Base-by-base conservation (phyloP, 2,888 invertebrate genomes). In the Melinaea marsaeus region DNA sequence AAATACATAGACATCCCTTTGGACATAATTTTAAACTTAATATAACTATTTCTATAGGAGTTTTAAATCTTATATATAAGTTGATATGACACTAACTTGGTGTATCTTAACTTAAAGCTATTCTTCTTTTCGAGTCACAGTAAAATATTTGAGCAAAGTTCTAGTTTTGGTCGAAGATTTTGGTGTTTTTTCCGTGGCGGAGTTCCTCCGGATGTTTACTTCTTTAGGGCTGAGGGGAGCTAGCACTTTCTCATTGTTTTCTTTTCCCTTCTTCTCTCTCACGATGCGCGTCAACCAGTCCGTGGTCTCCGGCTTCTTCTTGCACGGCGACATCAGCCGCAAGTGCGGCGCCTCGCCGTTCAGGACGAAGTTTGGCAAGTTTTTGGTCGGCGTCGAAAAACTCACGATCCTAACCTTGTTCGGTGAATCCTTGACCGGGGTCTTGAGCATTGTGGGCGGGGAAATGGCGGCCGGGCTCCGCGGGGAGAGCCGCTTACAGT, bases 281-380 rank as follows among this genome's bases (percentile, higher is more conserved):
- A 70, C 74, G 70, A 89, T 75, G 3, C 69, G 76, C 1, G 89
- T 95, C 57, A 96, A 79, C 96, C 96, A 96, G 79, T 96, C 94
- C 0, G 93, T 90, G 68, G 93, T 92, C 58, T 93, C 92, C 67
- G 92, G 93, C 42, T 88, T 89, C 69, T 91, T 91, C 65, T 93
- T 93, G 42, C 92, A 92, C 0, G 95, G 95, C 0, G 95, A 95
- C 90, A 93, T 93, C 58, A 92, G 88, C 48, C 92, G 85, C 60
- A 95, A 79, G 79, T 96, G 96, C 0, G 96, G 96, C 0, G 96
- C 96, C 47, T 93, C 94, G 0, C 96, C 96, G 72, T 94, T 93
- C 13, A 94, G 71, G 0, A 95, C 95, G 74, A 92, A 96, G 84
- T 96, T 94, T 0, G 96, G 96, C 66, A 96, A 80, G 78, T 95